These are phyloP conservation scores for Drosophila malerkotliana DNA, from an alignment of 1,140 invertebrate genomes.

Conservation along the genomic window DNA sequence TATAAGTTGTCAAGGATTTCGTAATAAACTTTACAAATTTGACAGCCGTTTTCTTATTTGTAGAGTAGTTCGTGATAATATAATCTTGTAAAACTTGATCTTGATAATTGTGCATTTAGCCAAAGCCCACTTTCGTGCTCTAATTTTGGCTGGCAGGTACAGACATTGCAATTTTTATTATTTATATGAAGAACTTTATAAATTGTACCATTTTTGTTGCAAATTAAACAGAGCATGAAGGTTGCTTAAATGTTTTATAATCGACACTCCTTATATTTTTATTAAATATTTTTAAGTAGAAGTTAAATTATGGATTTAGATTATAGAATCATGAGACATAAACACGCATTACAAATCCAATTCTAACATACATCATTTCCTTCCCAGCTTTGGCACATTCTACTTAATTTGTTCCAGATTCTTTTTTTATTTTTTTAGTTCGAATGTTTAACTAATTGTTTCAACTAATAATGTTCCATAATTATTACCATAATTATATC, in stretches of 20 bases:
- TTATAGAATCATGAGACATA: slow-evolving; percentile 15
- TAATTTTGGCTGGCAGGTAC: no score
- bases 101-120: no score
- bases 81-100: neutral
- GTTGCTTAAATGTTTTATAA: slow-evolving; percentile 26
- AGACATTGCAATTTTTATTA: no score
- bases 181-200: neutral
- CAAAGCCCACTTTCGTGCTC: no score
- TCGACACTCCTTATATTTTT: neutral
- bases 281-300: neutral
- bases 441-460: no score
- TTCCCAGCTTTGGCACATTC: neutral
- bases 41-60: no score
- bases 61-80: neutral
- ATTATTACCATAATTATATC: no score
- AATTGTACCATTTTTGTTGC: slow-evolving; percentile 1
- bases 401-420: neutral
- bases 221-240: slow-evolving; percentile 39
- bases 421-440: neutral
- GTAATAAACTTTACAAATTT: neutral
- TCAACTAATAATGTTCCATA: no score
- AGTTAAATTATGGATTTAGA: slow-evolving; percentile 9
- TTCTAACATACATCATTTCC: slow-evolving; percentile 15
- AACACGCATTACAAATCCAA: slow-evolving; percentile 20
- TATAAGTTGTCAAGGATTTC: neutral